phyloP scores from a whole-genome alignment of 2,888 invertebrate species.

The Oasisia sp. region DNA sequence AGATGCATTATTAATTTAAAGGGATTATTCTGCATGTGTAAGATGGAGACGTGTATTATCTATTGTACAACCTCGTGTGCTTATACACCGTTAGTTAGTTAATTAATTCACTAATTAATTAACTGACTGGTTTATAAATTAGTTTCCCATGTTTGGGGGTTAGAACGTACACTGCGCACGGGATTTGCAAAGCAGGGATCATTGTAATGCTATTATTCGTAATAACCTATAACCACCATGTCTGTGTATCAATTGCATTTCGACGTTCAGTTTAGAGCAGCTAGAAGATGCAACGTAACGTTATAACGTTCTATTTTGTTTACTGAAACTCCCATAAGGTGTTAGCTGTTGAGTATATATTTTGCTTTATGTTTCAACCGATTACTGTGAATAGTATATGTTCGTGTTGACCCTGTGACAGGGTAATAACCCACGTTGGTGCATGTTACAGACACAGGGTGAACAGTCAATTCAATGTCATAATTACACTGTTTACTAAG shows the following conservation, averaged over 20 bases:
- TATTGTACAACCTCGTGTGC: neutral
- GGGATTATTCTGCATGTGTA: neutral
- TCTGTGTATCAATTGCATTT: neutral
- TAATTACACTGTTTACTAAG: neutral
- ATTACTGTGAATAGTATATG: neutral
- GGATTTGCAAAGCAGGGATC: neutral
- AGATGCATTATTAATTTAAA: neutral
- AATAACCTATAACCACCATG: neutral
- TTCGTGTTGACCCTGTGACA: neutral
- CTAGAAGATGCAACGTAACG: neutral
- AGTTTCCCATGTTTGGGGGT: neutral
- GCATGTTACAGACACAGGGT: neutral
- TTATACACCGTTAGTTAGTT: neutral
- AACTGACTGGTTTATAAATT: neutral
- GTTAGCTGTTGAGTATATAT: neutral
- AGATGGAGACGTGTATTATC: neutral
- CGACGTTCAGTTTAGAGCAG: constrained; percentile 9
- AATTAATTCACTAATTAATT: neutral
- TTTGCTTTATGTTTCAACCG: neutral
- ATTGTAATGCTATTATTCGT: neutral
- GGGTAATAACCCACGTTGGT: neutral
- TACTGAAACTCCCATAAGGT: neutral
- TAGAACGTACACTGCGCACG: neutral
- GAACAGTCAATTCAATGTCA: neutral
- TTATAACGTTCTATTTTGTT: neutral